These are phyloP conservation scores for Bufo gargarizans DNA, from an alignment of 2,113 vertebrate species.

Conservation along the genomic window DNA sequence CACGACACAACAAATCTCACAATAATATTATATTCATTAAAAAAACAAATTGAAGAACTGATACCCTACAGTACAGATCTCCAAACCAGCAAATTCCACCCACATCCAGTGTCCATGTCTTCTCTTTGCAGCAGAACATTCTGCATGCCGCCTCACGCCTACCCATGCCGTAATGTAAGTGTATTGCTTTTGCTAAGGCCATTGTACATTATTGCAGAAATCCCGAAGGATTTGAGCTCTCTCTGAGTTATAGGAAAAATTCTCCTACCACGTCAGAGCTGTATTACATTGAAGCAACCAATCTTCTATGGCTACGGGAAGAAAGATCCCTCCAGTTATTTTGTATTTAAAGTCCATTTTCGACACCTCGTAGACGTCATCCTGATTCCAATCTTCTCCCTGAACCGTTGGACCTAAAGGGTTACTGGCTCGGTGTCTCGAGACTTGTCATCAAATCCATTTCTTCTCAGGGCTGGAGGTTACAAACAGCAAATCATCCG, in stretches of 20 bases:
- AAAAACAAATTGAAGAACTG: neutral
- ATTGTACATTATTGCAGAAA: conserved; percentile 20
- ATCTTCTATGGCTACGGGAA: neutral
- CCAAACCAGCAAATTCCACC: neutral
- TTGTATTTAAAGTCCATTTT: neutral
- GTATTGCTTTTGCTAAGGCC: conserved; percentile 25
- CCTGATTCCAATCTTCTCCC: neutral
- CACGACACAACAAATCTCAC: no score
- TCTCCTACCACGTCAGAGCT: neutral
- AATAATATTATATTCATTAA: neutral
- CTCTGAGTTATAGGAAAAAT: neutral
- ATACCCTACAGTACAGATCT: neutral
- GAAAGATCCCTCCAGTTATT: neutral
- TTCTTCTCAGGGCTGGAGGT: conserved; percentile 51
- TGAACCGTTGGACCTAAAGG: conserved; percentile 14
- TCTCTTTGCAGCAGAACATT: conserved; percentile 7
- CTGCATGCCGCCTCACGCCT: neutral
- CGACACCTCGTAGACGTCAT: neutral
- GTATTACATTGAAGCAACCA: neutral
- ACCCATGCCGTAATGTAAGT: conserved; percentile 19
- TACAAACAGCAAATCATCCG: conserved; percentile 58
- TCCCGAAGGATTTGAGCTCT: conserved; percentile 4
- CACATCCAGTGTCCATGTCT: neutral
- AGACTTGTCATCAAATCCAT: conserved; percentile 49
- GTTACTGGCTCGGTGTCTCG: conserved; percentile 44